Base-by-base conservation (phyloP, 2,888 invertebrate species). In the Drosophila borealis region DNA sequence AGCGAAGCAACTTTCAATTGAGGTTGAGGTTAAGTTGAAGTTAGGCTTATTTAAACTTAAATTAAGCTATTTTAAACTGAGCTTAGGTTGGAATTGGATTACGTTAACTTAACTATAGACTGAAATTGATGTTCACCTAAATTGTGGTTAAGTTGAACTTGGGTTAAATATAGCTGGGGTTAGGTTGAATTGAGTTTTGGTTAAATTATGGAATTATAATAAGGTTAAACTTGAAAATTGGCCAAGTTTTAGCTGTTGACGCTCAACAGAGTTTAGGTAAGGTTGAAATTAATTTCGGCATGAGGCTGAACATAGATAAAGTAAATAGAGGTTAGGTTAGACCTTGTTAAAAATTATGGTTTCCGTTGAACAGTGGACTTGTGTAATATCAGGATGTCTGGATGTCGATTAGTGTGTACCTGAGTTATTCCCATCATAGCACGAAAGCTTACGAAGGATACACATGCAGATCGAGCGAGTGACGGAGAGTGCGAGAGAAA, bases 1-100 rank as follows among this genome's bases (percentile, higher is more conserved):
- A 48, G 33, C 37, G 39, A 41, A 37, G 14, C 49, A 59, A 41
- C 34, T 46, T 51, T 44, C 9, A 48, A 69, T 19, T 48, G 19
- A 37, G 21, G 51, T 10, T 51, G 48, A 11, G 50, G 13, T 17
- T 55, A 44, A 41, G 17, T 19, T 21, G 29, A 44, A 11, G 34
- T 34, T 44, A 33, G 29, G 19, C 25, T 41, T 29, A 9, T 25
- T 54, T 2, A 11, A 36, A 48, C 19, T 8, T 13, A n/a, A 48
- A 10, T 56, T 29, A 53, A 9, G 9, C 21, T 37, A 1, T 17
- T 36, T 10, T 13, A 4, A 25, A 39, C 14, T 29, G 25, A 25
- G 25, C 37, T 39, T 29, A 8, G 11, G 3, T 11, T 53, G 13
- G 41, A 29, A 2, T 17, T 8, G 8, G 4, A 8, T 41, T 13